Evolutionary conservation across 2,797 vertebrate genomes (phyloP).

Genomic region (Lepilemur ruficaudatus): DNA sequence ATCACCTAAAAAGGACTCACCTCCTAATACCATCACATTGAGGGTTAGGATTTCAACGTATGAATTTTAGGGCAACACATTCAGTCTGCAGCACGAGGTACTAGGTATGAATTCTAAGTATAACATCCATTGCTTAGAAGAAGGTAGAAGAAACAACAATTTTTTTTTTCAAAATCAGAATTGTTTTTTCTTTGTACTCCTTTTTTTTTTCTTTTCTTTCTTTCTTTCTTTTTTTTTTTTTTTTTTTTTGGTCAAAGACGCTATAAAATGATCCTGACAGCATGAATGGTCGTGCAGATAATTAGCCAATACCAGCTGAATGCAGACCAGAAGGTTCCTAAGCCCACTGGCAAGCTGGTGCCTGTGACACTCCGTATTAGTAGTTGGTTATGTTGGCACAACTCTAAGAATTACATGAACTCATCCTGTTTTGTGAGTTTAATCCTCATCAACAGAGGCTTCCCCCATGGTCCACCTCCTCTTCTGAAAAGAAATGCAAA

Average conservation of each 20-base stretch:
- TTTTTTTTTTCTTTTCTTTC: conserved; percentile 1
- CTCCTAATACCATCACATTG: neutral
- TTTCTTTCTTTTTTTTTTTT: neutral
- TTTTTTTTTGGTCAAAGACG: conserved; percentile 11
- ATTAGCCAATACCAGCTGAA: neutral
- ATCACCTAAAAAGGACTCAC: neutral
- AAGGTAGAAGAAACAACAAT: neutral
- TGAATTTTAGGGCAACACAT: neutral
- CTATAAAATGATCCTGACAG: neutral
- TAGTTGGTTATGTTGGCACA: conserved; percentile 55
- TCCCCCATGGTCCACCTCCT: conserved; percentile 71
- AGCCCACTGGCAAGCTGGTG: neutral
- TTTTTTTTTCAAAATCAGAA: neutral
- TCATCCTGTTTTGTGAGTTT: conserved; percentile 69
- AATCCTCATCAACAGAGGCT: conserved; percentile 74
- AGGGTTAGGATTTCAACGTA: neutral
- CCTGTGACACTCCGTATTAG: conserved; percentile 13
- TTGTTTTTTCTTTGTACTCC: conserved; percentile 18
- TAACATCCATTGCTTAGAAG: neutral
- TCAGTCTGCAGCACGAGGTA: neutral
- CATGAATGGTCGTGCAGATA: conserved; percentile 6
- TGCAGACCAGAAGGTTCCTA: neutral
- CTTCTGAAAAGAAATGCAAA: conserved; percentile 80
- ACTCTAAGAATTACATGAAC: conserved; percentile 61
- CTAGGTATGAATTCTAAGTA: conserved; percentile 49